These are phyloP conservation scores for Pholis gunnellus DNA, from an alignment of 2,113 vertebrate genomes.

Conservation along the genomic window DNA sequence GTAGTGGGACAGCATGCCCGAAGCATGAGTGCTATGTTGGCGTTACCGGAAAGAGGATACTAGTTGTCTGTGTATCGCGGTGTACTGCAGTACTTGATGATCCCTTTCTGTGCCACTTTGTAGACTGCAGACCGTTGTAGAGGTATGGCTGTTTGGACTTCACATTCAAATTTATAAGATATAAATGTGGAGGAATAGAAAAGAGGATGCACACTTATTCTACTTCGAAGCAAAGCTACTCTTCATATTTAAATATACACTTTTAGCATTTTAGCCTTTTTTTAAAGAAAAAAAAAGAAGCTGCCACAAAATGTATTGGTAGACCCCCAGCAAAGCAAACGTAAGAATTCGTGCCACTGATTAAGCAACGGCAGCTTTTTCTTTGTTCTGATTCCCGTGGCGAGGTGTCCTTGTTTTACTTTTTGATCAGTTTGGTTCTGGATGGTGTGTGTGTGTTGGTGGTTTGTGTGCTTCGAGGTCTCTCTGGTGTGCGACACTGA, in stretches of 20 bases:
- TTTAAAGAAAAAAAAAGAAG: conserved; percentile 4
- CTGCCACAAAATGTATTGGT: neutral
- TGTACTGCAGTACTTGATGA: conserved; percentile 53
- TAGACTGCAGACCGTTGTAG: conserved; percentile 52
- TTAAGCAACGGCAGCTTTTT: conserved; percentile 29
- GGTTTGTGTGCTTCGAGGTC: conserved; percentile 73
- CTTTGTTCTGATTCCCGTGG: conserved; percentile 46
- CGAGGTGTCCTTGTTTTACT: conserved; percentile 51
- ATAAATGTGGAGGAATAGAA: conserved; percentile 29
- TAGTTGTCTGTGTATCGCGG: conserved; percentile 56
- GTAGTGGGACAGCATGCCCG: conserved; percentile 78
- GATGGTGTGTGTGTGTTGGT: conserved; percentile 76
- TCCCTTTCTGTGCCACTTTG: conserved; percentile 45
- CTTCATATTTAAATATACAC: neutral
- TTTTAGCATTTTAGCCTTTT: conserved; percentile 1
- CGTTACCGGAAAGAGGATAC: conserved; percentile 60
- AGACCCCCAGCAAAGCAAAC: conserved; percentile 13
- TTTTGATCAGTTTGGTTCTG: conserved; percentile 70
- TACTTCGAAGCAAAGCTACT: conserved; percentile 24
- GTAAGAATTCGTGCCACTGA: neutral
- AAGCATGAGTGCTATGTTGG: conserved; percentile 80
- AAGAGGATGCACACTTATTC: conserved; percentile 31
- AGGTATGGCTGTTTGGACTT: conserved; percentile 45
- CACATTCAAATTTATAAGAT: conserved; percentile 33
- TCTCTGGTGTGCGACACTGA: conserved; percentile 75